phyloP scores from a whole-genome alignment of 2,888 invertebrate species.

The Ophion ellenae region DNA sequence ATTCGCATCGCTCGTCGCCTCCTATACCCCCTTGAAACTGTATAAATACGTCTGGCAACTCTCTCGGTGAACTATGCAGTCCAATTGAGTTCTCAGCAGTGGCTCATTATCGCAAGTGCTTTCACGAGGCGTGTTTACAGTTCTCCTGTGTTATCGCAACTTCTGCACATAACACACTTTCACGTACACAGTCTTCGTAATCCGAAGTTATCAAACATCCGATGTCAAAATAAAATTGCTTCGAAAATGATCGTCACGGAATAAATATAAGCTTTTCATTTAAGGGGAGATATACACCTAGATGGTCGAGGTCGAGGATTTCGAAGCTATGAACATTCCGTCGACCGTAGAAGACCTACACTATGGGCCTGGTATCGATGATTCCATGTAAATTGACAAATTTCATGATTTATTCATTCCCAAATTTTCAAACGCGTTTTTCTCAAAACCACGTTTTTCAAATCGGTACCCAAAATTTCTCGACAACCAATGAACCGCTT shows the following conservation, averaged over 20 bases:
- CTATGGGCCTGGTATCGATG: too few relatives aligned
- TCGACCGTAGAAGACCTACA: too few relatives aligned
- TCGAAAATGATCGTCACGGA: not conserved
- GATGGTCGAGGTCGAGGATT: too few relatives aligned
- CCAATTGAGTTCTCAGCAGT: slow-evolving; percentile 47
- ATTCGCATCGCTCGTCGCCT: slow-evolving; percentile 45
- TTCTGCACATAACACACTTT: not conserved
- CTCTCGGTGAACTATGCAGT: slow-evolving; percentile 37
- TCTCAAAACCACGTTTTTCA: too few relatives aligned
- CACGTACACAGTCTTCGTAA: not conserved
- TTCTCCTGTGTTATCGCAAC: not conserved
- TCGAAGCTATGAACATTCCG: too few relatives aligned
- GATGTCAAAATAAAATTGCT: not conserved
- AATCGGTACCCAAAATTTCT: too few relatives aligned
- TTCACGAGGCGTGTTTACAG: slow-evolving; percentile 14
- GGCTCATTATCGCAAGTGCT: slow-evolving; percentile 56
- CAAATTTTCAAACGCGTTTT: too few relatives aligned
- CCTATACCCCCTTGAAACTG: slow-evolving; percentile 26
- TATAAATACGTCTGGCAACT: slow-evolving; percentile 41
- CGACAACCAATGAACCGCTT: too few relatives aligned
- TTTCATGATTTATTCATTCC: too few relatives aligned
- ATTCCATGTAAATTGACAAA: too few relatives aligned
- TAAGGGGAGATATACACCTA: too few relatives aligned
- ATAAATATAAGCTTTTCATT: not conserved
- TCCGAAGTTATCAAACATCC: not conserved